phyloP scores from a whole-genome alignment of 2,888 invertebrate genomes.

The Resseliella maxima region DNA sequence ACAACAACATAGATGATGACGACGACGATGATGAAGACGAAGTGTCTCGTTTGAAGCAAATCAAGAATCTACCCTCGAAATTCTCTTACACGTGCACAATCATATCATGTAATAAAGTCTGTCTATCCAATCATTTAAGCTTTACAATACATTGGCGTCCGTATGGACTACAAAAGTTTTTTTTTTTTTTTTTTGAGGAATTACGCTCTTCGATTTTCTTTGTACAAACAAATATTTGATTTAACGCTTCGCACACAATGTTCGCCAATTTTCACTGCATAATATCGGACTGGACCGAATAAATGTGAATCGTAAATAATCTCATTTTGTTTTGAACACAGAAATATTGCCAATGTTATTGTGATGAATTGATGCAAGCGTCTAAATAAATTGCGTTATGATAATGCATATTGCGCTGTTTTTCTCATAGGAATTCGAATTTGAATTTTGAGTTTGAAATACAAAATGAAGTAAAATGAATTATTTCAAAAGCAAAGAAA shows the following conservation, averaged over 20 bases:
- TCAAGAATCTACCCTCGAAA: neutral
- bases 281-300: neutral
- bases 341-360: neutral
- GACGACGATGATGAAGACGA: too few species aligned
- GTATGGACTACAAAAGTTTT: neutral
- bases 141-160: neutral
- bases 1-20: too few species aligned
- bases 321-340: slow-evolving; percentile 9
- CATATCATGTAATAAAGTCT: too few species aligned
- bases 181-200: neutral
- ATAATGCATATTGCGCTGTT: neutral
- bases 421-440: neutral
- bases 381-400: slow-evolving; percentile 9
- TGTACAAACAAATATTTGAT: slow-evolving; percentile 6
- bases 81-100: neutral
- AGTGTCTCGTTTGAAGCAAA: neutral
- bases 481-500: neutral
- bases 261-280: neutral
- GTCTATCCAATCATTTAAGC: neutral
- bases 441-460: neutral
- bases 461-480: slow-evolving; percentile 22
- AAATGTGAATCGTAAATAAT: slow-evolving; percentile 27
- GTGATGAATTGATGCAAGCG: slow-evolving; percentile 23
- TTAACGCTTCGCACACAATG: neutral
- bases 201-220: too few species aligned